A percentile compares a stretch with the other conserved stretches of the same genome.
Conservation (phyloP, 2,888 invertebrate genomes). For the Agriopis aurantiaria region DNA sequence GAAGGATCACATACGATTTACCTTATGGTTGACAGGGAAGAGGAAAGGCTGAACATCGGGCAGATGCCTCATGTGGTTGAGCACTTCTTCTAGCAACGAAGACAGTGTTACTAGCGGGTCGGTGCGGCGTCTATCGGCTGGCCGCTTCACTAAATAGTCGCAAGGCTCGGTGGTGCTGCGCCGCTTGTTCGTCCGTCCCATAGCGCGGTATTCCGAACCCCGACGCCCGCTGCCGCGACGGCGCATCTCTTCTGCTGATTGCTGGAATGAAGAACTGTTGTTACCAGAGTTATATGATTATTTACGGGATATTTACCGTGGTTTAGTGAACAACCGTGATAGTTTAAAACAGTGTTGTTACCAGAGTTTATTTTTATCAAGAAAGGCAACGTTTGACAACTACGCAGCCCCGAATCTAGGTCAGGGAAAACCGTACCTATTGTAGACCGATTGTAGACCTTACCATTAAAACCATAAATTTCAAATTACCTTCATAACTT, state of each 20-base stretch:
- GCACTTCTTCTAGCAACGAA: slow-evolving; percentile 95
- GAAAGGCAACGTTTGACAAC: too few relatives aligned
- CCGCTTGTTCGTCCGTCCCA: slow-evolving; percentile 60
- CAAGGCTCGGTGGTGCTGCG: slow-evolving; percentile 79
- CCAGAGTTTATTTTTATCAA: too few relatives aligned
- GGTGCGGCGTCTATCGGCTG: slow-evolving; percentile 96
- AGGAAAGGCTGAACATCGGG: slow-evolving; percentile 97
- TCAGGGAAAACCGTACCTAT: too few relatives aligned
- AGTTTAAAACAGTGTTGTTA: too few relatives aligned
- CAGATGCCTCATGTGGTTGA: slow-evolving; percentile 96
- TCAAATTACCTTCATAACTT: slow-evolving; percentile 90
- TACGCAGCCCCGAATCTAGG: too few relatives aligned
- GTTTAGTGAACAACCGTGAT: too few relatives aligned
- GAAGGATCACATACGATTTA: slow-evolving; percentile 51
- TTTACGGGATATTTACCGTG: too few relatives aligned
- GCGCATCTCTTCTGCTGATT: slow-evolving; percentile 95
- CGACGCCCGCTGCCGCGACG: slow-evolving; percentile 92
- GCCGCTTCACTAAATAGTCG: slow-evolving; percentile 95
- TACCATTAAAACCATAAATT: background rate
- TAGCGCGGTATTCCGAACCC: slow-evolving; percentile 85
- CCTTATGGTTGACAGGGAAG: slow-evolving; percentile 97
- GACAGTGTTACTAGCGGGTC: slow-evolving; percentile 98
- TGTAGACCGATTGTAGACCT: too few relatives aligned
- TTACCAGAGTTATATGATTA: too few relatives aligned
- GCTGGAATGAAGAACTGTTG: slow-evolving; percentile 52